Evolutionary conservation across 2,113 vertebrate species (phyloP).

Genomic region (Baryphthengus martii): DNA sequence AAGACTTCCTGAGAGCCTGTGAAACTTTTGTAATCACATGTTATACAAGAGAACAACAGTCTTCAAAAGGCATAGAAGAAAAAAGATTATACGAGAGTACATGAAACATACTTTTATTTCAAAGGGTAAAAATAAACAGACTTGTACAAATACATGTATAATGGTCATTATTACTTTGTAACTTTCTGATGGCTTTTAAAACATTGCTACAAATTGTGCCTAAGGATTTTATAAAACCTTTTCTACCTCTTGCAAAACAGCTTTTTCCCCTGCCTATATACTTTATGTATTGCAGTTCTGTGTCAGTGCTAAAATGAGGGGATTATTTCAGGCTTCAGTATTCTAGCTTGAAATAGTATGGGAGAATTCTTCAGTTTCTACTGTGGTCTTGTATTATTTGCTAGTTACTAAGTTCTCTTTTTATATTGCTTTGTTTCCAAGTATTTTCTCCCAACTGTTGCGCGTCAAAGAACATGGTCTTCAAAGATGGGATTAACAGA

Average conservation of each 20-base stretch:
- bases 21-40: not conserved
- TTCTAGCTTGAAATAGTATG: not conserved
- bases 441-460: not conserved
- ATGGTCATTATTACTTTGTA: conserved; percentile 52
- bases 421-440: not conserved
- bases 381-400: not conserved
- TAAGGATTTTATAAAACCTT: conserved; percentile 49
- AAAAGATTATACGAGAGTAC: not conserved
- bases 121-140: conserved; percentile 52
- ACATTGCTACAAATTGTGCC: conserved; percentile 20
- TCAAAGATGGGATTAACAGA: not conserved
- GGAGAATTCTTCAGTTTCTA: not conserved
- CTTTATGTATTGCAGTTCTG: not conserved
- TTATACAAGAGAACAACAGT: not conserved
- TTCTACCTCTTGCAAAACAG: conserved; percentile 57
- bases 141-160: conserved; percentile 8
- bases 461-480: not conserved
- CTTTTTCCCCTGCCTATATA: not conserved
- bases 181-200: conserved; percentile 25
- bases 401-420: not conserved
- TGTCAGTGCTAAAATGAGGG: not conserved
- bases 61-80: not conserved
- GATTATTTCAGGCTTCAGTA: not conserved
- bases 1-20: conserved; percentile 6
- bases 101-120: conserved; percentile 25